phyloP scores from a whole-genome alignment of 23 tunicate genomes.

The Phallusia fumigata region DNA sequence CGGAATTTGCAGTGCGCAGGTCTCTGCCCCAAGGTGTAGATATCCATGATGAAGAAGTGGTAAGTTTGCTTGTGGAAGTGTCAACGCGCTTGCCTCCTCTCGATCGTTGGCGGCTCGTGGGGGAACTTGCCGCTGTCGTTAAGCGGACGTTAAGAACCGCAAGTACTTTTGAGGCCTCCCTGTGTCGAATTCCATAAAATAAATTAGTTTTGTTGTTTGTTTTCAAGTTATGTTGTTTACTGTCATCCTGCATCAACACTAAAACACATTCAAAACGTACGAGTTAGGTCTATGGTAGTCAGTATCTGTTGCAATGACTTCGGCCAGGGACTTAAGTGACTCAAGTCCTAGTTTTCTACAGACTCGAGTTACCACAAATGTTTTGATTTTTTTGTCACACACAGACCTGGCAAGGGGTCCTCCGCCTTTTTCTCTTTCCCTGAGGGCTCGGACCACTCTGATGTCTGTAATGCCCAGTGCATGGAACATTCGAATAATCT shows the following conservation, averaged over 20 bases:
- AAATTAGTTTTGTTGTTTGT: too few species aligned
- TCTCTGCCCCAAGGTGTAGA: constrained; percentile 38
- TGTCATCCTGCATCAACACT: too few species aligned
- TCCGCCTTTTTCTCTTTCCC: constrained; percentile 75
- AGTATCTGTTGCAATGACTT: too few species aligned
- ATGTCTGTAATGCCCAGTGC: constrained; percentile 75
- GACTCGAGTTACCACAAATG: too few species aligned
- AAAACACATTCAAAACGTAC: too few species aligned
- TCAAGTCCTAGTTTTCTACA: too few species aligned
- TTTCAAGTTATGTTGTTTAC: too few species aligned
- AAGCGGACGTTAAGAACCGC: constrained; percentile 47
- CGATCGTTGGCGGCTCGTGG: neutral
- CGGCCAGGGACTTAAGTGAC: too few species aligned
- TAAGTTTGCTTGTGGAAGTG: constrained; percentile 8
- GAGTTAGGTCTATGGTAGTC: too few species aligned
- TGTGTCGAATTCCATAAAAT: too few species aligned
- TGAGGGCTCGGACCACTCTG: constrained; percentile 70
- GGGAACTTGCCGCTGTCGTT: constrained; percentile 32
- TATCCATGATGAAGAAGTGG: constrained; percentile 36
- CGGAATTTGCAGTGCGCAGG: neutral
- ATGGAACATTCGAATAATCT: constrained; percentile 80
- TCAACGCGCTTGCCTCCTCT: neutral
- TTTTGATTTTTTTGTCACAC: neutral
- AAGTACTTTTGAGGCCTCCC: constrained; percentile 55
- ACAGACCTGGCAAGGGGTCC: constrained; percentile 62